Evolutionary conservation across 2,888 invertebrate genomes (phyloP).

Genomic region (Lithophane leautieri): DNA sequence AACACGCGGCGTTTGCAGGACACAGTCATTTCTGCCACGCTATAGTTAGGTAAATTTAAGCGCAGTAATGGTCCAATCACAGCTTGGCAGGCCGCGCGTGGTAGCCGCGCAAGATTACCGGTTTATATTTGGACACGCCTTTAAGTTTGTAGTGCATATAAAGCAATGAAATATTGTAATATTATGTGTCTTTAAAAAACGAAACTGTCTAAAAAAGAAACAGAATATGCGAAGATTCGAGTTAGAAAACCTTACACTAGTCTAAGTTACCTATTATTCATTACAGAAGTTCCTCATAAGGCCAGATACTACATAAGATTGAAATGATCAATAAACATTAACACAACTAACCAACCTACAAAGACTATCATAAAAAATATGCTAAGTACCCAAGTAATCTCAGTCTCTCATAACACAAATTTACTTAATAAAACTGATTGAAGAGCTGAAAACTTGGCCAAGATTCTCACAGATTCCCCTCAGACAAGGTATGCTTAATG

Average conservation of each 20-base stretch:
- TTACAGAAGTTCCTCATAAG: neutral
- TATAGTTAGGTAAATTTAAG: no score
- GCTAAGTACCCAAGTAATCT: slow-evolving; percentile 12
- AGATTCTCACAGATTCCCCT: slow-evolving; percentile 58
- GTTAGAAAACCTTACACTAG: neutral
- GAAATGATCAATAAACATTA: neutral
- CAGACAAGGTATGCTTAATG: slow-evolving; percentile 81
- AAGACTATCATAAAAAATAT: slow-evolving; percentile 16
- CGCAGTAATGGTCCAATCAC: no score
- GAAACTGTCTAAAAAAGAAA: neutral
- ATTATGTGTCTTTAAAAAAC: neutral
- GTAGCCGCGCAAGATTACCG: no score
- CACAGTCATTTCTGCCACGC: no score
- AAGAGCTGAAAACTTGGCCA: slow-evolving; percentile 55
- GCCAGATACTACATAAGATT: neutral
- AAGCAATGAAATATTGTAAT: neutral
- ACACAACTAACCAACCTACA: neutral
- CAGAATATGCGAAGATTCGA: neutral
- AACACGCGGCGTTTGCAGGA: no score
- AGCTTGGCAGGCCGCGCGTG: no score
- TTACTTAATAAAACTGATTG: slow-evolving; percentile 59
- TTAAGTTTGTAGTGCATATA: neutral
- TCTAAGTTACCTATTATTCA: neutral
- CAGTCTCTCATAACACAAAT: slow-evolving; percentile 44
- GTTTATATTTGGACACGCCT: no score